Base-by-base conservation (phyloP, 35 echinoderm and acorn worm species). In the Lytechinus variegatus region DNA sequence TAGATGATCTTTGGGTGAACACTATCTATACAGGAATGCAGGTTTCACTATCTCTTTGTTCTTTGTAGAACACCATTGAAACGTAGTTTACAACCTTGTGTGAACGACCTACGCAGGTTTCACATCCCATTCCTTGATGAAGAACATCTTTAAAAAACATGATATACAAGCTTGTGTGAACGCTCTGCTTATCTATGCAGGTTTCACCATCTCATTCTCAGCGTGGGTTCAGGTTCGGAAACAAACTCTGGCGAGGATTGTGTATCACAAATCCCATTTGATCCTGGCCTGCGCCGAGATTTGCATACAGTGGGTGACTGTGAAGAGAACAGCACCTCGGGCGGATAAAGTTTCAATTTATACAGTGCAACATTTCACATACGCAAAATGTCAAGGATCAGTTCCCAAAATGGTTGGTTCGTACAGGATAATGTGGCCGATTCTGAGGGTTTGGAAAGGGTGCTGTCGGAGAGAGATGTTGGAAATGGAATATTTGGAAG, bases 351-450 rank as follows among this genome's bases (percentile, higher is more conserved):
- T 79, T 79, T 79, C 66, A 79, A 79, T 79, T 79, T 79, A 79
- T 79, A 79, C 66, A 79, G 66, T 79, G 66, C 66, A 79, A 79
- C 66, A 79, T 79, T 79, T 79, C 66, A 6, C 66, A 79, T 79
- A 24, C 66, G 19, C 66, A 79, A 79, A 79, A 79, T 79, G 66
- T 79, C 66, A 79, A 79, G 66, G 66, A 79, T 79, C 66, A 79
- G 33, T 44, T 79, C 6, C 3, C 6, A 79, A 79, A 79, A 79
- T 24, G 66, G 19, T 79, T 79, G 66, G 66, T 79, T 79, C 19
- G 66, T 8, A 24, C 3, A 79, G 66, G 66, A 79, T 79, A 79
- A 24, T 79, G 66, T 79, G n/a, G 66, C n/a, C 19, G 21, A 79
- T 79, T 79, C 14, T 8, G 9, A 79, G 8, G 21, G 66, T 79